Conservation (phyloP, 2,113 vertebrate genomes). For the Bucco capensis region DNA sequence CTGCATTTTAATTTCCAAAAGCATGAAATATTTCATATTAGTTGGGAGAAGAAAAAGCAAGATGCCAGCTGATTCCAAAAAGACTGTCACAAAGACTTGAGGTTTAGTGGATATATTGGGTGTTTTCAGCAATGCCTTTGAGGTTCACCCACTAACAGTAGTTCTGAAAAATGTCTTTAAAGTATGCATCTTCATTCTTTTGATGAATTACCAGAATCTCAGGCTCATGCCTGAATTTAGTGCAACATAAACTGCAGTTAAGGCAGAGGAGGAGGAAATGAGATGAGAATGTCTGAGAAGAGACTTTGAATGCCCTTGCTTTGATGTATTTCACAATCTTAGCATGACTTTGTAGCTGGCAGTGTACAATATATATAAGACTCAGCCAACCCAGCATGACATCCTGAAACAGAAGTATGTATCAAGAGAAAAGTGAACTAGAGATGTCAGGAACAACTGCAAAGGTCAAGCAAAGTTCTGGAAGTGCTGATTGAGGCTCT, state of each 20-base stretch:
- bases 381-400: background rate
- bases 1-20: background rate
- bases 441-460: slow-evolving; percentile 37
- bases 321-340: slow-evolving; percentile 46
- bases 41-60: background rate
- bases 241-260: slow-evolving; percentile 1
- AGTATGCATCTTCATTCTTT: slow-evolving; percentile 29
- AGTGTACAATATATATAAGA: background rate
- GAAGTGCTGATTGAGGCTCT: background rate
- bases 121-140: slow-evolving; percentile 38
- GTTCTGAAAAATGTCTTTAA: slow-evolving; percentile 34
- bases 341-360: slow-evolving; percentile 53
- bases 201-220: slow-evolving; percentile 13
- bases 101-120: background rate
- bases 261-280: slow-evolving; percentile 9
- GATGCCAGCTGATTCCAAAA: slow-evolving; percentile 11
- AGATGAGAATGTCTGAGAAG: slow-evolving; percentile 33
- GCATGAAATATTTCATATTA: background rate
- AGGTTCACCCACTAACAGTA: slow-evolving; percentile 16
- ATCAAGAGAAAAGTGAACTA: slow-evolving; percentile 33
- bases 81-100: slow-evolving; percentile 8
- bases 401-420: slow-evolving; percentile 38
- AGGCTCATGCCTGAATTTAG: background rate
- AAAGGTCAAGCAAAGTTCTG: slow-evolving; percentile 8
- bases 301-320: slow-evolving; percentile 16